Base-by-base conservation (phyloP, 2,888 invertebrate species). In the Encarsia formosa region DNA sequence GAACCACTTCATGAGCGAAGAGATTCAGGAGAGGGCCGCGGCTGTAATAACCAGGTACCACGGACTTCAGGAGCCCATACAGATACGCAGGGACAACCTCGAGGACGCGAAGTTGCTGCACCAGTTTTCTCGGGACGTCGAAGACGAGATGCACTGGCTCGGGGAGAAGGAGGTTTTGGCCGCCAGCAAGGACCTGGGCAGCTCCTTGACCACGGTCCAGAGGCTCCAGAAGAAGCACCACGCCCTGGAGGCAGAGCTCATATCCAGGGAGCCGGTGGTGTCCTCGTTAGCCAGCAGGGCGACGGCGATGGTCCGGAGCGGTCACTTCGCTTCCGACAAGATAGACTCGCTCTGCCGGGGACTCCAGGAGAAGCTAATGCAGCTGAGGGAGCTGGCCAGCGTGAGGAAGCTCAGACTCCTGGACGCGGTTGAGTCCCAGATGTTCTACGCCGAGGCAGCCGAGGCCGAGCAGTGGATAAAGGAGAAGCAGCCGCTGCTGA, bases 381-480 rank as follows among this genome's bases (percentile, higher is more conserved):
- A 84, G 49, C 76, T 93, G 2, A 79, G 85, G 54, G 91, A 90
- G 65, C 74, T 85, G 34, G 86, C 90, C 0, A 84, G 84, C 46
- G 80, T 84, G 0, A 74, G 94, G 41, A 81, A 87, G 48, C 70
- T 86, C 38, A 78, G 89, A 49, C 77, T 96, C 15, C 80, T 86
- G 26, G 91, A 91, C 69, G 88, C 91, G 3, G 81, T 90, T 4
- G 89, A 91, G 72, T 87, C 87, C 49, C 91, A 92, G 75, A 84
- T 84, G 80, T 91, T 94, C 67, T 88, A 91, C 63, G 86, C 91
- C 1, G 96, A 97, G 73, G 87, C 91, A 3, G 80, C 85, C 2
- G 97, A 98, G 74, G 90, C 92, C 0, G 89, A 91, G 63, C 84
- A 87, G n/a, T 97, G 96, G 95, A 86, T 97, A 65, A 78, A 81